Evolutionary conservation across 2,888 invertebrate genomes (phyloP).

Genomic region (Automeris io): DNA sequence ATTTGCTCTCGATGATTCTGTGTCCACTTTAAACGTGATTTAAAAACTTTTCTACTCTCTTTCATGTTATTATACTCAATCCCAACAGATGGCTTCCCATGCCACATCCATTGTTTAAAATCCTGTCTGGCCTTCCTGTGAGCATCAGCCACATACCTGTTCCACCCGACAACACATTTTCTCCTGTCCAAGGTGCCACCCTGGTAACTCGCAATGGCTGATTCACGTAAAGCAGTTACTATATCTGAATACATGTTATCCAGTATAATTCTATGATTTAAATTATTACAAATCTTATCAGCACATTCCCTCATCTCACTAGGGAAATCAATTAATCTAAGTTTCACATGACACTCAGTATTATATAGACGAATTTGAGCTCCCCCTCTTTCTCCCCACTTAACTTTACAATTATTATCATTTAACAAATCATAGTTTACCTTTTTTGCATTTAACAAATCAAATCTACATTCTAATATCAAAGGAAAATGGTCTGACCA

Average conservation of each 20-base stretch:
- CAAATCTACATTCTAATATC: slow-evolving; percentile 10
- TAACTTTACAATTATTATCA: neutral
- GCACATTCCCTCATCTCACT: neutral
- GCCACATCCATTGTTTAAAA: slow-evolving; percentile 6
- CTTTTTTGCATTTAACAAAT: slow-evolving; percentile 5
- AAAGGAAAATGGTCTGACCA: slow-evolving; percentile 15
- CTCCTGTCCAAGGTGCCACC: neutral
- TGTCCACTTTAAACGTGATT: no score
- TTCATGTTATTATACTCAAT: slow-evolving; percentile 8
- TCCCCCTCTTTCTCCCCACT: slow-evolving; percentile 7
- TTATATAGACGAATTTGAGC: slow-evolving; percentile 5
- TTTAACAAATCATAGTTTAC: neutral
- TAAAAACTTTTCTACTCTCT: slow-evolving; percentile 7
- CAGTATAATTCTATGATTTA: neutral
- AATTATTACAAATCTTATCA: neutral
- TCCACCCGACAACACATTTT: slow-evolving; percentile 10
- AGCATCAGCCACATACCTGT: slow-evolving; percentile 5
- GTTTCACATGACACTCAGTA: neutral
- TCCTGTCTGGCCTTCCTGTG: slow-evolving; percentile 6
- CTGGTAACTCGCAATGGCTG: neutral
- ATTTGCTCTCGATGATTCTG: no score
- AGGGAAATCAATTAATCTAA: slow-evolving; percentile 2
- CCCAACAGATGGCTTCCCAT: slow-evolving; percentile 10
- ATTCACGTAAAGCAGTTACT: neutral
- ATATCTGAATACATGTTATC: slow-evolving; percentile 6